Conservation (phyloP, 2,888 invertebrate genomes). For the Sphinx pinastri region DNA sequence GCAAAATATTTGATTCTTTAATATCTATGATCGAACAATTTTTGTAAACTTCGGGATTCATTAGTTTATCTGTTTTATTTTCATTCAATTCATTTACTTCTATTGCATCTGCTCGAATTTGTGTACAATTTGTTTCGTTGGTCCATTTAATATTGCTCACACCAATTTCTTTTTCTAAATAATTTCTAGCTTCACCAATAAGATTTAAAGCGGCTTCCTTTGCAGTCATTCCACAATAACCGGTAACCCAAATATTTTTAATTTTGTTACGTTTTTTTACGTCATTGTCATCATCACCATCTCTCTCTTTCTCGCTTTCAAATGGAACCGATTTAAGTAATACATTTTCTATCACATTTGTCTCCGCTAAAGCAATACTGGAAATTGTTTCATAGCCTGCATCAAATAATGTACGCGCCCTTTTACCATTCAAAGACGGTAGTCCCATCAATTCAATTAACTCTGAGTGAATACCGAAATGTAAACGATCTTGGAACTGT, state of each 20-base stretch:
- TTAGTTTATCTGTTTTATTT: slow-evolving; percentile 9
- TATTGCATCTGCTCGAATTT: slow-evolving; percentile 28
- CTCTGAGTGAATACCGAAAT: slow-evolving; percentile 97
- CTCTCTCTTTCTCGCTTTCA: slow-evolving; percentile 90
- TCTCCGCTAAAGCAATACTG: slow-evolving; percentile 90
- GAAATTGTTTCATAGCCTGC: slow-evolving; percentile 91
- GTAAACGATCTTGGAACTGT: slow-evolving; percentile 96
- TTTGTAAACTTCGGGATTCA: not conserved
- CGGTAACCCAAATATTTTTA: slow-evolving; percentile 90
- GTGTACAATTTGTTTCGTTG: slow-evolving; percentile 41
- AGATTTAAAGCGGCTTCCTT: slow-evolving; percentile 91
- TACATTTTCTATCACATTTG: slow-evolving; percentile 88
- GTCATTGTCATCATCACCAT: slow-evolving; percentile 87
- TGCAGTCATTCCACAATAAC: slow-evolving; percentile 91
- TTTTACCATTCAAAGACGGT: slow-evolving; percentile 91
- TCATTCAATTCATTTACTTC: not conserved
- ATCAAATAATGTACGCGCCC: slow-evolving; percentile 93
- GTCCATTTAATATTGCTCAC: slow-evolving; percentile 88
- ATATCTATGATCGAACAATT: not conserved
- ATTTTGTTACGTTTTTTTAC: slow-evolving; percentile 87
- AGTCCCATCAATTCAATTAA: slow-evolving; percentile 95
- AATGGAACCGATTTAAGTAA: slow-evolving; percentile 92
- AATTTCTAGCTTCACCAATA: slow-evolving; percentile 90
- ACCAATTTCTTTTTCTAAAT: slow-evolving; percentile 89
- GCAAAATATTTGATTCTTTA: not conserved